Evolutionary conservation across 2,797 vertebrate species (phyloP).

Genomic region (Chiroxiphia lanceolata): DNA sequence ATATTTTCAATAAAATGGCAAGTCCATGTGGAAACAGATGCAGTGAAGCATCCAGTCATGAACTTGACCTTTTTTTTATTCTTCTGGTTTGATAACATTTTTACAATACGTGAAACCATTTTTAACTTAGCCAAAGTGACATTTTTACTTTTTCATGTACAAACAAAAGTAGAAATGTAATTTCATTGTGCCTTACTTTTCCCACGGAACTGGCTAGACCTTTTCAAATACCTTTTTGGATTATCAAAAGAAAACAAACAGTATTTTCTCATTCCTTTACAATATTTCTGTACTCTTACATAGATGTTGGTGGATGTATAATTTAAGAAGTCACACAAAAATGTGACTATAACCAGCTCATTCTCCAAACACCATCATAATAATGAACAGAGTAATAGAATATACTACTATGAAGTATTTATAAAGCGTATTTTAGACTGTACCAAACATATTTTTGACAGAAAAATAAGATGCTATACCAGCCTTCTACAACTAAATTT

Average conservation of each 20-base stretch:
- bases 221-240: constrained; percentile 14
- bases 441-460: neutral
- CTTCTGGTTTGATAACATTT: constrained; percentile 61
- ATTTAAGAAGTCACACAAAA: neutral
- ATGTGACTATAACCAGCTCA: neutral
- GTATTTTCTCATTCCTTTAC: neutral
- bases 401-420: neutral
- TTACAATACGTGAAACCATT: constrained; percentile 20
- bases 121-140: constrained; percentile 37
- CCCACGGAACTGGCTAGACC: neutral
- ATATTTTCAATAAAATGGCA: constrained; percentile 76
- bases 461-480: neutral
- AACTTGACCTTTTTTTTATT: constrained; percentile 69
- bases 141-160: constrained; percentile 55
- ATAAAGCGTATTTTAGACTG: neutral
- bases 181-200: constrained; percentile 19
- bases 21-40: constrained; percentile 55
- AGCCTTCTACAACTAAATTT: neutral
- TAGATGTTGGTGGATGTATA: neutral
- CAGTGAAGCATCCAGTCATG: constrained; percentile 63
- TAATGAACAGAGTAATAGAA: neutral
- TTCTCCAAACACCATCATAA: neutral
- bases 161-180: constrained; percentile 41
- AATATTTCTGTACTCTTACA: neutral
- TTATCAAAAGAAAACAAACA: neutral